phyloP scores from a whole-genome alignment of 2,888 invertebrate species.

The Isotomurus palustris region DNA sequence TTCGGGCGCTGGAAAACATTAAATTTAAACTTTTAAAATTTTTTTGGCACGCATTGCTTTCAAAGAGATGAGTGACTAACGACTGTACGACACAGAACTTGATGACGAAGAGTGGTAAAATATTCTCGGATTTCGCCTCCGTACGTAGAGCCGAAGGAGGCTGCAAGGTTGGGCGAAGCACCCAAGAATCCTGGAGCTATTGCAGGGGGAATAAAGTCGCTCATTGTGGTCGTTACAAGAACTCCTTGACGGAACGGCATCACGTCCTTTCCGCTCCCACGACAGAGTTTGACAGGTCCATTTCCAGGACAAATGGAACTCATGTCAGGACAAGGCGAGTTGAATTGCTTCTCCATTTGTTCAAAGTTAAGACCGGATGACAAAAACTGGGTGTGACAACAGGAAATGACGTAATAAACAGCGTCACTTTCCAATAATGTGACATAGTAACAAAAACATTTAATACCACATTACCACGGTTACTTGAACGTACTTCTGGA shows the following conservation, averaged over 20 bases:
- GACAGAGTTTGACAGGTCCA: constrained; percentile 24
- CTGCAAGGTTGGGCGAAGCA: constrained; percentile 18
- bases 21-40: neutral
- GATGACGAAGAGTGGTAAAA: constrained; percentile 38
- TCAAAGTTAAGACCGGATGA: neutral
- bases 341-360: neutral
- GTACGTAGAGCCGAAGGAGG: constrained; percentile 33
- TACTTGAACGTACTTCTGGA: too few relatives aligned
- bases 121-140: constrained; percentile 36
- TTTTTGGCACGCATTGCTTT: neutral
- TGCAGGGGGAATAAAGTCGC: constrained; percentile 41
- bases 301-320: constrained; percentile 22
- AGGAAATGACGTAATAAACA: too few relatives aligned
- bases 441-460: too few relatives aligned
- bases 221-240: constrained; percentile 36
- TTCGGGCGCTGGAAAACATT: constrained; percentile 36
- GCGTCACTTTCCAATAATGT: too few relatives aligned
- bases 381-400: too few relatives aligned
- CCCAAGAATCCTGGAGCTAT: constrained; percentile 39
- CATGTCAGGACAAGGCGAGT: constrained; percentile 16
- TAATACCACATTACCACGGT: too few relatives aligned
- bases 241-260: constrained; percentile 41
- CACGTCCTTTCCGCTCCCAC: constrained; percentile 34
- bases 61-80: constrained; percentile 14
- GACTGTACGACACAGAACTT: constrained; percentile 34